Conservation (phyloP, 2,113 vertebrate genomes). For the Nothoprocta perdicaria region DNA sequence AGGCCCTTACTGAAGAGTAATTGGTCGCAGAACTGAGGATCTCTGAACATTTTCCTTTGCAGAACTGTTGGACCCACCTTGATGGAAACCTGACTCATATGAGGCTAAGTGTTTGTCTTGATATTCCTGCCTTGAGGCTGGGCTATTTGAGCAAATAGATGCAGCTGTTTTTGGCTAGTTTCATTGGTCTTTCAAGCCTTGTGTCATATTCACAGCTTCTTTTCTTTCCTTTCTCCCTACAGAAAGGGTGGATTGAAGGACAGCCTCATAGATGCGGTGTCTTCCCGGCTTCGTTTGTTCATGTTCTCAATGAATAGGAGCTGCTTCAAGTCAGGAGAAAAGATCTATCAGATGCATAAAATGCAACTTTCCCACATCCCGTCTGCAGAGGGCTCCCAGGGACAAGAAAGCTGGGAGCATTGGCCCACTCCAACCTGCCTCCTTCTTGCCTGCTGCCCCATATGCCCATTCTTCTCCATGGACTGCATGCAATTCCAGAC, state of each 20-base stretch:
- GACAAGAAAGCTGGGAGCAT: neutral
- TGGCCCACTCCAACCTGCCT: neutral
- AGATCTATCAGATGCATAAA: neutral
- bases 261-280: constrained; percentile 76
- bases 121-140: neutral
- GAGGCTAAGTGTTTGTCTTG: neutral
- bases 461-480: neutral
- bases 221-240: constrained; percentile 2
- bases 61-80: neutral
- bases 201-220: neutral
- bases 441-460: neutral
- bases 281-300: constrained; percentile 78
- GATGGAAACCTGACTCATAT: neutral
- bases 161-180: neutral
- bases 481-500: neutral
- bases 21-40: neutral
- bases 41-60: neutral
- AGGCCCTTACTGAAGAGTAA: neutral
- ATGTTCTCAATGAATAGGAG: constrained; percentile 57
- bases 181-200: neutral
- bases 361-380: neutral
- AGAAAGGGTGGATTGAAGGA: constrained; percentile 79
- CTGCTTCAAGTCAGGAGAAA: neutral
- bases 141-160: neutral
- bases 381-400: neutral